These are phyloP conservation scores for Anthophora plumipes DNA, from an alignment of 2,888 invertebrate species.

Conservation along the genomic window DNA sequence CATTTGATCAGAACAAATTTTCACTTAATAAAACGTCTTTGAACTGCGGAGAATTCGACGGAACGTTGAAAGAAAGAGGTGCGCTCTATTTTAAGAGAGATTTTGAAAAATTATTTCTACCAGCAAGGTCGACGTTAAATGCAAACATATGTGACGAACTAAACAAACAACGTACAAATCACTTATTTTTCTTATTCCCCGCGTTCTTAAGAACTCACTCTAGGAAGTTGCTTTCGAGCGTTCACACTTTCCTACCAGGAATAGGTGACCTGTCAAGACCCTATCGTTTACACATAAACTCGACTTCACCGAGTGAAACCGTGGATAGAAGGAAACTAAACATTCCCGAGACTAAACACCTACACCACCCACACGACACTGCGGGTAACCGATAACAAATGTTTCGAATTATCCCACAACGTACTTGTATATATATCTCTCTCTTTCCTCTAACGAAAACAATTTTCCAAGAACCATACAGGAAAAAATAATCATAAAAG, in stretches of 20 bases:
- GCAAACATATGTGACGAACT: neutral
- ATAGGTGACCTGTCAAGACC: conserved; percentile 25
- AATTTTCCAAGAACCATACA: neutral
- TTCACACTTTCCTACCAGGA: conserved; percentile 32
- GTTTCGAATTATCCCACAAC: conserved; percentile 7
- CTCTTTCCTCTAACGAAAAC: neutral
- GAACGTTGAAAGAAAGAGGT: neutral
- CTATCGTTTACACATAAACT: conserved; percentile 27
- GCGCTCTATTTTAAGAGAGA: neutral
- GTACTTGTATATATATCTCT: no score
- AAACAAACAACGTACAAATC: neutral
- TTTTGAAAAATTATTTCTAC: neutral
- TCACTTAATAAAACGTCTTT: no score
- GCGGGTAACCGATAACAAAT: conserved; percentile 13
- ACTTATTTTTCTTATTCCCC: neutral
- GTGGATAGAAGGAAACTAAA: conserved; percentile 3
- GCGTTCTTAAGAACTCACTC: neutral
- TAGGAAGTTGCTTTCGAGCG: conserved; percentile 21
- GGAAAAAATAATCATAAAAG: neutral
- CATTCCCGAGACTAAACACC: conserved; percentile 18
- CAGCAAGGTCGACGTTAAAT: neutral
- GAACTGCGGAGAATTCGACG: no score
- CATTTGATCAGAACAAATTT: no score
- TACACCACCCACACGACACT: conserved; percentile 7
- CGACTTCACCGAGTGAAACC: conserved; percentile 1